Percentiles rank a stretch among this genome's conserved stretches.
Evolutionary conservation across 2,888 invertebrate genomes (phyloP).

Genomic region (Microplitis manilae): DNA sequence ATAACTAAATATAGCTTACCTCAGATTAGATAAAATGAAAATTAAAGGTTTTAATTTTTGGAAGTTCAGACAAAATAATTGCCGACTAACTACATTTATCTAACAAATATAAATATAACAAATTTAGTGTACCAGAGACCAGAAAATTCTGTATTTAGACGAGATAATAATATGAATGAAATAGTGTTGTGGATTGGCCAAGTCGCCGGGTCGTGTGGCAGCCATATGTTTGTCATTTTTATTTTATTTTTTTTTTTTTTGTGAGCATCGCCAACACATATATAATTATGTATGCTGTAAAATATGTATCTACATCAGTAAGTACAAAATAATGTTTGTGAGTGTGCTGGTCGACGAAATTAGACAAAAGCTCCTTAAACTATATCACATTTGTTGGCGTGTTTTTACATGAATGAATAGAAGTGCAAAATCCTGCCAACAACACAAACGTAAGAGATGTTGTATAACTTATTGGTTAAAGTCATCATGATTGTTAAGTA

Average conservation of each 20-base stretch:
- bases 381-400: not conserved
- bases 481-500: not conserved
- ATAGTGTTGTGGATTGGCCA: constrained; percentile 49
- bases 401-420: not conserved
- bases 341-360: not conserved
- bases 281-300: not conserved
- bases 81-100: not conserved
- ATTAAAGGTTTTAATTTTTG: not conserved
- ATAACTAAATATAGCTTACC: no score
- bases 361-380: not conserved
- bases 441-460: not conserved
- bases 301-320: not conserved
- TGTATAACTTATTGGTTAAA: not conserved
- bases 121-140: not conserved
- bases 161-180: constrained; percentile 57
- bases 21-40: no score
- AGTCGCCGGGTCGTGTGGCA: constrained; percentile 26
- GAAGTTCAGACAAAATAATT: not conserved
- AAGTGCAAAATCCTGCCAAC: not conserved
- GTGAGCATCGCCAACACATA: not conserved
- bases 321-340: not conserved
- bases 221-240: not conserved
- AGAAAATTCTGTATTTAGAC: not conserved
- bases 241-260: not conserved
- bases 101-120: not conserved